Evolutionary conservation across 2,797 vertebrate genomes (phyloP).

Genomic region (Chelidonichthys spinosus): DNA sequence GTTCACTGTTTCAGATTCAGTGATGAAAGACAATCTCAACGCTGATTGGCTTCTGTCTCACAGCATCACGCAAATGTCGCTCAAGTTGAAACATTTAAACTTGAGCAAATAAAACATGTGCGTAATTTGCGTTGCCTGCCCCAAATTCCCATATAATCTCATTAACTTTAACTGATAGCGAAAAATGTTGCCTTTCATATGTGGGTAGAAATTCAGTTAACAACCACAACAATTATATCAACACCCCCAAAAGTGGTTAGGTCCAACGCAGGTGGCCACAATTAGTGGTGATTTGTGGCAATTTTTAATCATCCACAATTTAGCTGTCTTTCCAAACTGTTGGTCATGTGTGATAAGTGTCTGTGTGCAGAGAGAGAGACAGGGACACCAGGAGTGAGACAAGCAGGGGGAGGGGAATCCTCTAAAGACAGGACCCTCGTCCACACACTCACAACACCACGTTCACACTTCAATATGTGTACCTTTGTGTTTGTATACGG

Average conservation of each 20-base stretch:
- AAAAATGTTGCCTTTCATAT: no score
- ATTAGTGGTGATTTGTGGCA: constrained; percentile 86
- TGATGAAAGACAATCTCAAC: no score
- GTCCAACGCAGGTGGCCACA: constrained; percentile 87
- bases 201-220: no score
- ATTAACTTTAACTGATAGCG: no score
- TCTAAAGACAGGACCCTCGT: constrained; percentile 2
- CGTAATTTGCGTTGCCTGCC: no score
- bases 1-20: no score
- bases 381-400: not conserved
- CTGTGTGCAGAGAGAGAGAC: constrained; percentile 17
- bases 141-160: no score
- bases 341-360: constrained; percentile 57
- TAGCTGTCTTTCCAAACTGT: constrained; percentile 70
- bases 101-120: no score
- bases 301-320: constrained; percentile 88
- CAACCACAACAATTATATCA: no score
- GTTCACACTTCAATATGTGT: not conserved
- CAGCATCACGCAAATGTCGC: no score
- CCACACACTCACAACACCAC: not conserved
- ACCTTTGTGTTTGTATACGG: not conserved
- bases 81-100: no score
- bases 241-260: constrained; percentile 65
- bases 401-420: not conserved
- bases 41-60: no score